Percentiles rank a stretch among this genome's conserved stretches.
These are phyloP conservation scores for Rhingia rostrata DNA, from an alignment of 2,888 invertebrate genomes.

Conservation along the genomic window DNA sequence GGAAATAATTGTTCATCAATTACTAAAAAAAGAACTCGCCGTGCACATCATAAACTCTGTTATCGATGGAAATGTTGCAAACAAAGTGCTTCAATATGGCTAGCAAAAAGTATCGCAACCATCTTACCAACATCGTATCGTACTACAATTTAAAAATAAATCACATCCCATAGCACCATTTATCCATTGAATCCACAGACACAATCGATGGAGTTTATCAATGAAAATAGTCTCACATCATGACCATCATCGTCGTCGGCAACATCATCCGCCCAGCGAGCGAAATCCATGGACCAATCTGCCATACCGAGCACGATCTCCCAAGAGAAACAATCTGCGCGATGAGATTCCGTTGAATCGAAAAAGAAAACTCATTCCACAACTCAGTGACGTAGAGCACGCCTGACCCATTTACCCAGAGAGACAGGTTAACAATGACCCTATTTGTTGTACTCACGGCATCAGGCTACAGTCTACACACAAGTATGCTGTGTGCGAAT, in stretches of 20 bases:
- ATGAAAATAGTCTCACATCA: constrained; percentile 41
- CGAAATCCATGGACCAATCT: constrained; percentile 34
- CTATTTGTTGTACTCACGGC: constrained; percentile 60
- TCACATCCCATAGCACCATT: background rate
- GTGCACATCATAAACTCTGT: constrained; percentile 39
- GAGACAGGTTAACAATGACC: constrained; percentile 76
- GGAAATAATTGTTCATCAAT: constrained; percentile 20
- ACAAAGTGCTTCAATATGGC: constrained; percentile 29
- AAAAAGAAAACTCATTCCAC: constrained; percentile 73
- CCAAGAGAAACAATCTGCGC: constrained; percentile 31
- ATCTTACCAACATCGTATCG: background rate
- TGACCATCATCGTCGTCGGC: constrained; percentile 8
- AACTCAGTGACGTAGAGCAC: constrained; percentile 75
- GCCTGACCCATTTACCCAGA: constrained; percentile 76
- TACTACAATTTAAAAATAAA: constrained; percentile 11
- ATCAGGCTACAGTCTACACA: constrained; percentile 3
- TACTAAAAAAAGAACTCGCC: constrained; percentile 20
- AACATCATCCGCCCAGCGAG: constrained; percentile 14
- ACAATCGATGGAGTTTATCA: constrained; percentile 41
- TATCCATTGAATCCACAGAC: constrained; percentile 2
- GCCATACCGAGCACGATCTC: constrained; percentile 17
- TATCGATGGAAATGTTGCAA: constrained; percentile 6
- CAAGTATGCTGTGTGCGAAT: constrained; percentile 6
- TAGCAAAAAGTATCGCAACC: constrained; percentile 13
- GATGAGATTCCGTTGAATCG: constrained; percentile 55